A percentile compares a stretch with the other conserved stretches of the same genome.
Conservation (phyloP, 1,140 invertebrate species). For the Bombus turneri region DNA sequence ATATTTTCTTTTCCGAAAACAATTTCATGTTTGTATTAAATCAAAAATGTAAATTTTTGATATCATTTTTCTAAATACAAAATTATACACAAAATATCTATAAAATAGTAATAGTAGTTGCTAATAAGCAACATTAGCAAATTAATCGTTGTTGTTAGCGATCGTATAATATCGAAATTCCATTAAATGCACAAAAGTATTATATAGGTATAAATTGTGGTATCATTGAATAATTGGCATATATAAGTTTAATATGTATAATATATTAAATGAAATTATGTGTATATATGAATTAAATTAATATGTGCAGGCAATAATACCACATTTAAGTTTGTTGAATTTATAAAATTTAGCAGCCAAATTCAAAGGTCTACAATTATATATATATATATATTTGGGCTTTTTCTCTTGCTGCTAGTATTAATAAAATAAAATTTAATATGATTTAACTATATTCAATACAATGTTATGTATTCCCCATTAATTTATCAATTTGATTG, state of each 20-base stretch:
- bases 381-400: neutral
- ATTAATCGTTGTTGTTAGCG: slow-evolving; percentile 34
- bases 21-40: neutral
- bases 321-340: neutral
- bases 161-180: neutral
- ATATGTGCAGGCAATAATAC: slow-evolving; percentile 9
- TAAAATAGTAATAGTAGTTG: neutral
- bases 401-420: neutral
- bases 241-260: neutral
- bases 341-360: neutral
- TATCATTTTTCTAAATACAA: slow-evolving; percentile 32
- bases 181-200: neutral
- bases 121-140: slow-evolving; percentile 16
- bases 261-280: neutral
- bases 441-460: slow-evolving; percentile 29
- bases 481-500: slow-evolving; percentile 21
- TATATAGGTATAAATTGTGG: neutral
- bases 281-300: neutral
- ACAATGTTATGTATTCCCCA: slow-evolving; percentile 8
- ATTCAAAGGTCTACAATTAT: neutral
- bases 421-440: slow-evolving; percentile 14
- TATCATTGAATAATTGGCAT: neutral
- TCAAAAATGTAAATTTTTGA: neutral
- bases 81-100: slow-evolving; percentile 3
- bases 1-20: neutral